These are phyloP conservation scores for Aphidius colemani DNA, from an alignment of 2,888 invertebrate genomes.

Conservation along the genomic window DNA sequence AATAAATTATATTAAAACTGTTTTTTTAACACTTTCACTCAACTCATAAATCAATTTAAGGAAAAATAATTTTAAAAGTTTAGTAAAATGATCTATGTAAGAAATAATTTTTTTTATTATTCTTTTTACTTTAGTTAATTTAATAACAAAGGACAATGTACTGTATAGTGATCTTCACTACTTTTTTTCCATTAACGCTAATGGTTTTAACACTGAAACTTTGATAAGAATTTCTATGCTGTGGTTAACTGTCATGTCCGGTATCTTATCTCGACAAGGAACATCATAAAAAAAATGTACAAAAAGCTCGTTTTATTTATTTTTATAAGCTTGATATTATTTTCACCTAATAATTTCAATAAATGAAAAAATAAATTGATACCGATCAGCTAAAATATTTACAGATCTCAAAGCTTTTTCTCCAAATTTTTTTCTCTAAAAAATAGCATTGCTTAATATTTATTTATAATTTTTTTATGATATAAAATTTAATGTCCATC, in stretches of 20 bases:
- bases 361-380: not conserved
- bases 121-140: not conserved
- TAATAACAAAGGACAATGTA: not conserved
- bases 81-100: constrained; percentile 5
- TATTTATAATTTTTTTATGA: no score
- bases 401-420: no score
- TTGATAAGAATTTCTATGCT: constrained; percentile 24
- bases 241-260: constrained; percentile 7
- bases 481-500: no score
- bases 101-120: not conserved
- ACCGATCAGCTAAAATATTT: no score
- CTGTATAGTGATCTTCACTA: constrained; percentile 19
- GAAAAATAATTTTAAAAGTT: no score
- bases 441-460: no score
- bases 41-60: no score
- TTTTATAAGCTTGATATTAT: not conserved
- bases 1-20: no score
- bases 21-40: no score
- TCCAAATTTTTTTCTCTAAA: no score
- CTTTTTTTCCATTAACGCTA: constrained; percentile 40
- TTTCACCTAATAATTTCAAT: not conserved
- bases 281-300: no score
- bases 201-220: constrained; percentile 41
- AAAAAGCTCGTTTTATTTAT: not conserved
- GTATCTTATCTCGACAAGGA: no score